phyloP scores from a whole-genome alignment of 2,113 vertebrate species.

The Cochlearius cochlearius region DNA sequence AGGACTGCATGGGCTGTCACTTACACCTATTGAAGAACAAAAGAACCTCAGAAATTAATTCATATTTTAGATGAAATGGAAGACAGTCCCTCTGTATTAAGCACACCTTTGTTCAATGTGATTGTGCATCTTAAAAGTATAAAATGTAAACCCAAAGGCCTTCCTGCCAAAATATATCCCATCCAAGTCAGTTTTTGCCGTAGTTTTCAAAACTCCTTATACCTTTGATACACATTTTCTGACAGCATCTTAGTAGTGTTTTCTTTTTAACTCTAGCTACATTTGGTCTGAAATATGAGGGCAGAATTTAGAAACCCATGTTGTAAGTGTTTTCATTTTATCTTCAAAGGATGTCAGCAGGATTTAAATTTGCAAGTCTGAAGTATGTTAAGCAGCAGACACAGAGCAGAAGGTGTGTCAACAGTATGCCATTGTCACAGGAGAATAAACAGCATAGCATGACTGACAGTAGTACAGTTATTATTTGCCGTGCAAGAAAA shows the following conservation, averaged over 20 bases:
- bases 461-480: background rate
- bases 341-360: background rate
- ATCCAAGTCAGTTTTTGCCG: background rate
- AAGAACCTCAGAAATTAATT: background rate
- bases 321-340: background rate
- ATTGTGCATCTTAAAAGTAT: background rate
- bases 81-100: background rate
- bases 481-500: background rate
- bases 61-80: background rate
- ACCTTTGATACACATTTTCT: background rate
- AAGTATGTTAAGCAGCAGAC: background rate
- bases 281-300: background rate
- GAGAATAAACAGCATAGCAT: background rate
- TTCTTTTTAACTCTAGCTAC: background rate
- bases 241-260: background rate
- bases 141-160: background rate
- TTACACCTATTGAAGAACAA: background rate
- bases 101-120: background rate
- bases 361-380: background rate
- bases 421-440: background rate
- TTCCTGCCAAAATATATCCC: background rate
- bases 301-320: background rate
- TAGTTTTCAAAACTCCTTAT: background rate
- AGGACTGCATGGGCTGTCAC: background rate
- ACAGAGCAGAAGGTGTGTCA: background rate